These are phyloP conservation scores for Corythoichthys intestinalis DNA, from an alignment of 2,113 vertebrate species.

Conservation along the genomic window DNA sequence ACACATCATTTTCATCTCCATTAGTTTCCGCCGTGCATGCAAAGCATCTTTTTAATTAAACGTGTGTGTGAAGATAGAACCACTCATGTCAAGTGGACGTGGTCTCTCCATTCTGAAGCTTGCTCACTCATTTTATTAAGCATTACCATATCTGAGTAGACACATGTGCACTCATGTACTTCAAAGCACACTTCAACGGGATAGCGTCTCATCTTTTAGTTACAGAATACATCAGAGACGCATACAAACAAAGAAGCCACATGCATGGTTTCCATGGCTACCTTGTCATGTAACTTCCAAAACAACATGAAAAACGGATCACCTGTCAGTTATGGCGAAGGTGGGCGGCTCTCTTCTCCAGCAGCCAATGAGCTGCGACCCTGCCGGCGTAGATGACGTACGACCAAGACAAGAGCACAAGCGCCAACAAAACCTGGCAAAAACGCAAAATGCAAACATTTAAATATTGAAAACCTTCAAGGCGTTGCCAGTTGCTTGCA, in stretches of 20 bases:
- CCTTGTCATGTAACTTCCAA: not conserved
- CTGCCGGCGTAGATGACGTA: constrained; percentile 74
- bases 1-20: not conserved
- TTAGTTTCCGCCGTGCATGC: constrained; percentile 3
- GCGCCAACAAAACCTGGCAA: constrained; percentile 55
- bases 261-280: constrained; percentile 4
- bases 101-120: not conserved
- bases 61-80: constrained; percentile 2
- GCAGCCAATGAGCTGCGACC: constrained; percentile 62
- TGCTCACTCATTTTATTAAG: constrained; percentile 19
- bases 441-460: not conserved
- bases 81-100: not conserved
- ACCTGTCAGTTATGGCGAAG: constrained; percentile 27
- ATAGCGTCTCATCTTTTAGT: constrained; percentile 19
- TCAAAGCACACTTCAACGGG: constrained; percentile 21
- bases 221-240: constrained; percentile 50
- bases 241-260: not conserved
- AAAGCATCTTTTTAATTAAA: constrained; percentile 54
- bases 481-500: too few species aligned
- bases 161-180: constrained; percentile 8
- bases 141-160: constrained; percentile 52
- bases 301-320: not conserved
- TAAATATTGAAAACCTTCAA: too few species aligned
- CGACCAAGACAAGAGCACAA: constrained; percentile 74
- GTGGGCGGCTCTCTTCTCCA: constrained; percentile 50